phyloP scores from a whole-genome alignment of 1,140 invertebrate genomes.

The Muscidifurax raptorellus region DNA sequence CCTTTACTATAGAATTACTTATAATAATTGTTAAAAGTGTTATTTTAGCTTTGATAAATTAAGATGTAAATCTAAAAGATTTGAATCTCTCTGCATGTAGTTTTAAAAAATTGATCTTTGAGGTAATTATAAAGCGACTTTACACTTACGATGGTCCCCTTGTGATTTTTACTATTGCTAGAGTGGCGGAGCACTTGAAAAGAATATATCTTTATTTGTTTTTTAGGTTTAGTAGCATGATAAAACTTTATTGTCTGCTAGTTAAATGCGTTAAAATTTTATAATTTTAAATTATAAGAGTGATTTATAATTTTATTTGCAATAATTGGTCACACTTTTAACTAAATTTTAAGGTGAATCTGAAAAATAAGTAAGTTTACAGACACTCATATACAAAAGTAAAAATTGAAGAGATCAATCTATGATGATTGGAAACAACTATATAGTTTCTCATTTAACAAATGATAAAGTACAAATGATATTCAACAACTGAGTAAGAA shows the following conservation, averaged over 20 bases:
- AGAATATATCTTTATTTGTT: conserved; percentile 31
- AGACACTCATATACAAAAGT: conserved; percentile 4
- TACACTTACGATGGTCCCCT: conserved; percentile 4
- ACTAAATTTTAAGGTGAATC: conserved; percentile 48
- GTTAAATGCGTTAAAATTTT: conserved; percentile 40
- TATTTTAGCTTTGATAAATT: too few species aligned
- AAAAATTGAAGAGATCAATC: not conserved
- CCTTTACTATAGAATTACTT: not conserved
- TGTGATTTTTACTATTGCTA: conserved; percentile 17
- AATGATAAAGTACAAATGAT: conserved; percentile 45
- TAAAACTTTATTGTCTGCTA: conserved; percentile 34
- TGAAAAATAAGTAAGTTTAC: not conserved
- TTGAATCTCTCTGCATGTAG: too few species aligned
- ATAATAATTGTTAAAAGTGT: too few species aligned
- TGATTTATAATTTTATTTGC: conserved; percentile 4
- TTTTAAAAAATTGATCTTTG: not conserved
- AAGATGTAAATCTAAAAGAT: too few species aligned
- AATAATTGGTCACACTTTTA: conserved; percentile 27
- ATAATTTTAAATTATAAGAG: conserved; percentile 20
- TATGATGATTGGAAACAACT: not conserved
- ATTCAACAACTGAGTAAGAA: conserved; percentile 15
- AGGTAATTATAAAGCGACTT: not conserved
- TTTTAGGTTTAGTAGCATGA: conserved; percentile 36
- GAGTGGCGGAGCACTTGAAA: conserved; percentile 9
- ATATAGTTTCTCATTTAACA: conserved; percentile 37